Percentiles rank a stretch among this genome's conserved stretches.
These are phyloP conservation scores for Microtus richardsoni DNA, from an alignment of 2,113 vertebrate species.

Conservation along the genomic window DNA sequence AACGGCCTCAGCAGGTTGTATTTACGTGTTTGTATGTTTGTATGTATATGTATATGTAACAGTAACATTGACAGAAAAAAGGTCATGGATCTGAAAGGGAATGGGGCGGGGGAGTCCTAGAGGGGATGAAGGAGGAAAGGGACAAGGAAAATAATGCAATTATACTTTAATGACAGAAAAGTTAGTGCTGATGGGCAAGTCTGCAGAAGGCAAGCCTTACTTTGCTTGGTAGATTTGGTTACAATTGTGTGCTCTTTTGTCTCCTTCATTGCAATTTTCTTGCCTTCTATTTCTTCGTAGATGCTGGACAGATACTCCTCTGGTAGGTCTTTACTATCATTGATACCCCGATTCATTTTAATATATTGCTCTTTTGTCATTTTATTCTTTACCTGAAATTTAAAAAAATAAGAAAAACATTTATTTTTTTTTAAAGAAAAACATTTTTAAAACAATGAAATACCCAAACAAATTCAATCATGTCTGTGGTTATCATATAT, in stretches of 20 bases:
- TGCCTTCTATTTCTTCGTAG: constrained; percentile 97
- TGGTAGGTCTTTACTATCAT: constrained; percentile 98
- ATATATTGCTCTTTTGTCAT: constrained; percentile 99
- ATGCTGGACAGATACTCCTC: constrained; percentile 97
- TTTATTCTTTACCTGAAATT: constrained; percentile 96
- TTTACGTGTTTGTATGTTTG: neutral
- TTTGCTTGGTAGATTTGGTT: constrained; percentile 95
- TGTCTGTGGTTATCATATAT: neutral
- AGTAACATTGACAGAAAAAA: neutral
- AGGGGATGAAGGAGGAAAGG: neutral
- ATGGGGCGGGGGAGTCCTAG: fast-evolving
- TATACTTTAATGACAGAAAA: neutral
- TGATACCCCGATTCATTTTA: constrained; percentile 99
- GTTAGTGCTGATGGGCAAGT: neutral
- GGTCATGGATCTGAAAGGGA: neutral
- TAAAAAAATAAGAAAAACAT: constrained; percentile 84
- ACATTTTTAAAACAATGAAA: neutral
- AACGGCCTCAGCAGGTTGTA: neutral
- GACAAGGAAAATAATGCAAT: neutral
- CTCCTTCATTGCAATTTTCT: constrained; percentile 98
- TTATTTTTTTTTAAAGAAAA: constrained; percentile 91
- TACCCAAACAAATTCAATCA: neutral
- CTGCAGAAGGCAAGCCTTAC: constrained; percentile 88
- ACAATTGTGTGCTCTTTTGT: constrained; percentile 96
- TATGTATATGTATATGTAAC: neutral